Evolutionary conservation across 2,113 vertebrate species (phyloP).

Genomic region (Forbesichthys agassizii): DNA sequence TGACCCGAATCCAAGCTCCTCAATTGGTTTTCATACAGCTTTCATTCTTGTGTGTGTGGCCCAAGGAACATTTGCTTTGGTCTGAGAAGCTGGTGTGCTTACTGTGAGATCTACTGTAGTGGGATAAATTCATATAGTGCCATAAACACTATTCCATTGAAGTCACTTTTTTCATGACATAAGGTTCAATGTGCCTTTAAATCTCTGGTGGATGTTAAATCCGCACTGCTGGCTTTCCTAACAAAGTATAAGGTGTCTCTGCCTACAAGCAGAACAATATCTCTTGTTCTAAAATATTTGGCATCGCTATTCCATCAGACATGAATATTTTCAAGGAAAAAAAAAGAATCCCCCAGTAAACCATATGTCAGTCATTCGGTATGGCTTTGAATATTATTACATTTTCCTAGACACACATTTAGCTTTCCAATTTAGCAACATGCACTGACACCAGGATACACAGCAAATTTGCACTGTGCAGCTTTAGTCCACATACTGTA

Average conservation of each 20-base stretch:
- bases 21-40: too few relatives aligned
- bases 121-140: not conserved
- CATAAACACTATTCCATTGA: not conserved
- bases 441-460: slow-evolving; percentile 45
- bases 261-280: slow-evolving; percentile 19
- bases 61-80: too few relatives aligned
- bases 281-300: slow-evolving; percentile 47
- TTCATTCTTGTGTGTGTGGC: too few relatives aligned
- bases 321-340: slow-evolving; percentile 43
- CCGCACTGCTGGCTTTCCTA: too few relatives aligned
- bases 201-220: too few relatives aligned
- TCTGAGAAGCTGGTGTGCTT: too few relatives aligned
- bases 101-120: too few relatives aligned
- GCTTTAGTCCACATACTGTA: slow-evolving; percentile 59
- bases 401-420: slow-evolving; percentile 32
- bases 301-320: slow-evolving; percentile 54
- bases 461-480: slow-evolving; percentile 30
- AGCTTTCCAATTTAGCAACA: slow-evolving; percentile 36
- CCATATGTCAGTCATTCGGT: slow-evolving; percentile 51
- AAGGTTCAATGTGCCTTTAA: too few relatives aligned
- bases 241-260: not conserved
- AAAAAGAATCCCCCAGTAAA: slow-evolving; percentile 44
- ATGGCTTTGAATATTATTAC: slow-evolving; percentile 35
- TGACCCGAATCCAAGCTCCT: too few relatives aligned
- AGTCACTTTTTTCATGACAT: too few relatives aligned